A percentile compares a stretch with the other conserved stretches of the same genome.
These are phyloP conservation scores for Anastrepha obliqua DNA, from an alignment of 1,140 invertebrate genomes.

Conservation along the genomic window DNA sequence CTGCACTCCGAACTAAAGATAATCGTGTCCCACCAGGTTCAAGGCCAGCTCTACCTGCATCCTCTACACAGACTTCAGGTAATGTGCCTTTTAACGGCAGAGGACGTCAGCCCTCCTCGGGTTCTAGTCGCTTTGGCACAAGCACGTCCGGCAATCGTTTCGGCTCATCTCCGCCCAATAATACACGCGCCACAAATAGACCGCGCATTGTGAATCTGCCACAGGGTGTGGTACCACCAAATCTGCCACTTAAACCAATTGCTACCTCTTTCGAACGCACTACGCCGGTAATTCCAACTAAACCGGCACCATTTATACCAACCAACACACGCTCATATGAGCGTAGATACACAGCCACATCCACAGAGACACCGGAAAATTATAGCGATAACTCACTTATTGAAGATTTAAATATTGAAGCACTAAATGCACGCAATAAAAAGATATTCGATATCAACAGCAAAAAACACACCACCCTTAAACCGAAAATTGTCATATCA, in stretches of 20 bases:
- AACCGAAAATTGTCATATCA: slow-evolving; percentile 63
- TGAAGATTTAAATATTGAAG: slow-evolving; percentile 74
- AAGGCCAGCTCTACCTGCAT: slow-evolving; percentile 61
- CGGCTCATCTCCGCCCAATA: slow-evolving; percentile 50
- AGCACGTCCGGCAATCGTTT: slow-evolving; percentile 60
- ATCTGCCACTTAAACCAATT: slow-evolving; percentile 65
- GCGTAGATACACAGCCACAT: slow-evolving; percentile 69
- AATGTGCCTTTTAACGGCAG: slow-evolving; percentile 64
- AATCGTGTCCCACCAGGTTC: slow-evolving; percentile 66
- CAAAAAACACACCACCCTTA: slow-evolving; percentile 71
- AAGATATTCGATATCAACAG: slow-evolving; percentile 75
- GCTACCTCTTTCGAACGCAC: slow-evolving; percentile 67
- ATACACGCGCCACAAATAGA: slow-evolving; percentile 61
- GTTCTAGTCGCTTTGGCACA: neutral
- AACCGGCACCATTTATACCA: slow-evolving; percentile 69
- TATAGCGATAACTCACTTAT: slow-evolving; percentile 65
- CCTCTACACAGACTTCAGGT: slow-evolving; percentile 57
- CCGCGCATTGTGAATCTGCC: slow-evolving; percentile 69
- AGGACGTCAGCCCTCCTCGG: slow-evolving; percentile 55
- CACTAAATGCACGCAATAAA: slow-evolving; percentile 76
- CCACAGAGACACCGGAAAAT: slow-evolving; percentile 64
- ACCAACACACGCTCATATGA: slow-evolving; percentile 70
- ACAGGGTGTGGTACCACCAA: slow-evolving; percentile 63
- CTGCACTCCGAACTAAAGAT: slow-evolving; percentile 63
- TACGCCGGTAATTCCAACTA: slow-evolving; percentile 65